Conservation (phyloP, 2,888 invertebrate species). For the Troglohyphantes excavatus region DNA sequence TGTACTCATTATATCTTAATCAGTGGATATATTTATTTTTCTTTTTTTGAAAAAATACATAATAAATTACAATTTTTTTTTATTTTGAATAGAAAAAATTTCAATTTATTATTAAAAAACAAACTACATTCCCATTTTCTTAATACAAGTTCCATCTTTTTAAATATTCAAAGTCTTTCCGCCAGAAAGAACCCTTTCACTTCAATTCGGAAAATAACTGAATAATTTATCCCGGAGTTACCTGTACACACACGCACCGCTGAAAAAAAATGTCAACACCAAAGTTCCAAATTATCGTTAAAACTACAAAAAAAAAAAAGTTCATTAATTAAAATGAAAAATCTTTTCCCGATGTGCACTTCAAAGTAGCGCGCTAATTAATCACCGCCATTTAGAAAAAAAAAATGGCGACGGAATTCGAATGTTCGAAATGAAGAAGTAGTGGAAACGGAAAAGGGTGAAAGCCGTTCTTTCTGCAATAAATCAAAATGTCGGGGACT, state of each 20-base stretch:
- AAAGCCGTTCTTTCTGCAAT: constrained; percentile 22
- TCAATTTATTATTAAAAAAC: background rate
- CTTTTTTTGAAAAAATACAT: too few species aligned
- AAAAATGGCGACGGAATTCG: background rate
- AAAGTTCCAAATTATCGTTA: background rate
- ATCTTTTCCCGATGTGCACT: background rate
- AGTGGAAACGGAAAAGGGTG: constrained; percentile 2
- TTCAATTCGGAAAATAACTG: background rate
- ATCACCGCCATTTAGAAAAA: constrained; percentile 15
- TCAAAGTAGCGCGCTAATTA: constrained; percentile 28
- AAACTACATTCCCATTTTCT: constrained; percentile 4
- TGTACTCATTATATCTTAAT: too few species aligned
- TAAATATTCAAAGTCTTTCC: background rate
- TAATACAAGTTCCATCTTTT: background rate
- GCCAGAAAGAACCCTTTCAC: background rate
- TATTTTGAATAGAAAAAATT: background rate
- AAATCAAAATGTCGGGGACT: constrained; percentile 40
- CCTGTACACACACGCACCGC: background rate
- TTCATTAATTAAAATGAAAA: constrained; percentile 42
- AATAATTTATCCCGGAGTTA: constrained; percentile 5
- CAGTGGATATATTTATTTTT: too few species aligned
- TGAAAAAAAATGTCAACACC: too few species aligned
- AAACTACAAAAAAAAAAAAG: background rate
- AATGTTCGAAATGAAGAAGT: background rate
- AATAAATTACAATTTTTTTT: too few species aligned